Evolutionary conservation across 1,140 invertebrate genomes (phyloP).

Genomic region (Lucilia sericata): DNA sequence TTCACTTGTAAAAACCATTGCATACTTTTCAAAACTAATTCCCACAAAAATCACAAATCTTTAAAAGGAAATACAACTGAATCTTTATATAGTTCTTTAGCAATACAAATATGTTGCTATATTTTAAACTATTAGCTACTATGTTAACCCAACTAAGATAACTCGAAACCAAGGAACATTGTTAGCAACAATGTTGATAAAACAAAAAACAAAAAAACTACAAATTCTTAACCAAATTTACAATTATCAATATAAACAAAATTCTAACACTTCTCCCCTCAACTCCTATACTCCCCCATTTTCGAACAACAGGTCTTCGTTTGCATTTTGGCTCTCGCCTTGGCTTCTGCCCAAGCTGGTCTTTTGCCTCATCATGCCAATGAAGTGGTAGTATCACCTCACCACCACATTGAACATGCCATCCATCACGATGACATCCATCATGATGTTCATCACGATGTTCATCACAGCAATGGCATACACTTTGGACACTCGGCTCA

Average conservation of each 20-base stretch:
- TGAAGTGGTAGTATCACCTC: constrained; percentile 45
- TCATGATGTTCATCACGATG: constrained; percentile 48
- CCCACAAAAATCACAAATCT: too few relatives aligned
- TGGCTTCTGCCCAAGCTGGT: constrained; percentile 59
- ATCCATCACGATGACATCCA: constrained; percentile 51
- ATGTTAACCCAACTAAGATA: too few relatives aligned
- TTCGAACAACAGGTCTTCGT: constrained; percentile 53
- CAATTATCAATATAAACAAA: background rate
- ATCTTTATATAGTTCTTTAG: too few relatives aligned
- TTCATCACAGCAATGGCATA: constrained; percentile 55
- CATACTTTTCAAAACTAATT: too few relatives aligned
- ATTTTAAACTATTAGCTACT: too few relatives aligned
- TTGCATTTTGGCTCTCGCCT: constrained; percentile 55
- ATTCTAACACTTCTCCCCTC: background rate
- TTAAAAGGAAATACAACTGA: too few relatives aligned
- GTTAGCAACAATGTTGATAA: too few relatives aligned
- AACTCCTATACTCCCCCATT: background rate
- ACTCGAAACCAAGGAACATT: too few relatives aligned
- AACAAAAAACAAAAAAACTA: too few relatives aligned
- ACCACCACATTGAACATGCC: constrained; percentile 54
- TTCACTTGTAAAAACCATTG: too few relatives aligned
- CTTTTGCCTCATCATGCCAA: constrained; percentile 57
- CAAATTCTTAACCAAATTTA: too few relatives aligned
- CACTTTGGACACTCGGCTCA: constrained; percentile 57
- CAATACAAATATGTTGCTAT: too few relatives aligned